Conservation (phyloP, 2,888 invertebrate genomes). For the Taenaris catops region DNA sequence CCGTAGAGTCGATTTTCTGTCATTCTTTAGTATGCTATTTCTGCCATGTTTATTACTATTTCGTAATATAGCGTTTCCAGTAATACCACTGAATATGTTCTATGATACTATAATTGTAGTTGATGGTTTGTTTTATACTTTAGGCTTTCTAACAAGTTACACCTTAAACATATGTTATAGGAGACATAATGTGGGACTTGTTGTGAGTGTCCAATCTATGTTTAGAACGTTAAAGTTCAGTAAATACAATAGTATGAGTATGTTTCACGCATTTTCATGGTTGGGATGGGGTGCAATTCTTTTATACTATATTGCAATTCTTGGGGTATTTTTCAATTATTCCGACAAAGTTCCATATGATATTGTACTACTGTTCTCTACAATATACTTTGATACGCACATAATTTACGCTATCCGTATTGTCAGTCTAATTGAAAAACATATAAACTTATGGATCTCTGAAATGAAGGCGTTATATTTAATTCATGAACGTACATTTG, state of each 20-base stretch:
- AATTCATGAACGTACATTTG: too few relatives aligned
- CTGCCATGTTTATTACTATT: neutral
- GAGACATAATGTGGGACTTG: neutral
- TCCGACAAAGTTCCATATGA: neutral
- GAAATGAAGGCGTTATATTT: too few relatives aligned
- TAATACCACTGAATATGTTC: neutral
- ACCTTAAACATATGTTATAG: neutral
- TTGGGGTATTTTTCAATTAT: neutral
- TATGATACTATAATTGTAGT: neutral
- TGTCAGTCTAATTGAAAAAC: conserved; percentile 1
- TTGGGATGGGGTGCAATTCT: neutral
- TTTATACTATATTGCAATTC: neutral
- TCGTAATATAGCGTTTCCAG: neutral
- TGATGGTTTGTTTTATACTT: neutral
- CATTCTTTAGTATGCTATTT: neutral
- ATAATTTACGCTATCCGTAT: conserved; percentile 1
- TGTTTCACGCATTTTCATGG: conserved; percentile 1
- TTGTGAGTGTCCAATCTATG: conserved; percentile 3
- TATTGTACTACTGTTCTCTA: neutral
- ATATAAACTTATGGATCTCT: conserved; percentile 3
- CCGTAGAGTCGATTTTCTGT: neutral
- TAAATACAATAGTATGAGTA: neutral
- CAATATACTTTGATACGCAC: conserved; percentile 1
- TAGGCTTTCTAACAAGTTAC: neutral
- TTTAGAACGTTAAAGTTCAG: conserved; percentile 1